Evolutionary conservation across 2,888 invertebrate species (phyloP).

Genomic region (Hoplodrina blanda): DNA sequence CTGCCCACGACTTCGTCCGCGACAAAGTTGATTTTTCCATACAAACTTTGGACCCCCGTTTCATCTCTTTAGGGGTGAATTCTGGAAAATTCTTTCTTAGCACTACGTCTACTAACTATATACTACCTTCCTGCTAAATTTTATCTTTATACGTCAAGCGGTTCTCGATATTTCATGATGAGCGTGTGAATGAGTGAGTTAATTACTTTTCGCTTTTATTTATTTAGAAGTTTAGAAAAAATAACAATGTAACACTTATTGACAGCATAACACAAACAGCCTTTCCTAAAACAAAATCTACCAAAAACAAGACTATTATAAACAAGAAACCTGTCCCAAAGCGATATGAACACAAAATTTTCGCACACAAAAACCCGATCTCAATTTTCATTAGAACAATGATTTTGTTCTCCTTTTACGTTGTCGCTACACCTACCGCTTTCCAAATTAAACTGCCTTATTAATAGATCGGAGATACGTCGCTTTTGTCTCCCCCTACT

Average conservation of each 20-base stretch:
- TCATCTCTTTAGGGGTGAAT: too few relatives aligned
- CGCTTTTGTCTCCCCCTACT: constrained; percentile 82
- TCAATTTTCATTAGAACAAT: constrained; percentile 60
- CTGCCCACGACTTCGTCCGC: too few relatives aligned
- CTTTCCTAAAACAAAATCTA: background rate
- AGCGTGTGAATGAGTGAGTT: too few relatives aligned
- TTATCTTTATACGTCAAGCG: too few relatives aligned
- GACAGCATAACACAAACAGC: background rate
- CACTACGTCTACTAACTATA: too few relatives aligned
- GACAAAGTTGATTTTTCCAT: too few relatives aligned
- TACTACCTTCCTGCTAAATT: too few relatives aligned
- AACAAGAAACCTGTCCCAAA: constrained; percentile 24
- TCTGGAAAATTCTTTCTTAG: too few relatives aligned
- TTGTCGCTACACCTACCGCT: constrained; percentile 66
- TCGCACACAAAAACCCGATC: constrained; percentile 50
- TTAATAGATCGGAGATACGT: constrained; percentile 90
- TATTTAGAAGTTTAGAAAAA: too few relatives aligned
- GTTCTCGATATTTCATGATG: too few relatives aligned
- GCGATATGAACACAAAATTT: constrained; percentile 39
- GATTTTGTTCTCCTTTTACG: constrained; percentile 59
- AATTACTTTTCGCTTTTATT: too few relatives aligned
- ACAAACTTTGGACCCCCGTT: too few relatives aligned
- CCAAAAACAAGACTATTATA: constrained; percentile 9
- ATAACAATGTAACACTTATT: background rate
- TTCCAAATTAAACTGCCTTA: constrained; percentile 87